phyloP scores from a whole-genome alignment of 2,113 vertebrate genomes.

The Epinephelus fuscoguttatus region DNA sequence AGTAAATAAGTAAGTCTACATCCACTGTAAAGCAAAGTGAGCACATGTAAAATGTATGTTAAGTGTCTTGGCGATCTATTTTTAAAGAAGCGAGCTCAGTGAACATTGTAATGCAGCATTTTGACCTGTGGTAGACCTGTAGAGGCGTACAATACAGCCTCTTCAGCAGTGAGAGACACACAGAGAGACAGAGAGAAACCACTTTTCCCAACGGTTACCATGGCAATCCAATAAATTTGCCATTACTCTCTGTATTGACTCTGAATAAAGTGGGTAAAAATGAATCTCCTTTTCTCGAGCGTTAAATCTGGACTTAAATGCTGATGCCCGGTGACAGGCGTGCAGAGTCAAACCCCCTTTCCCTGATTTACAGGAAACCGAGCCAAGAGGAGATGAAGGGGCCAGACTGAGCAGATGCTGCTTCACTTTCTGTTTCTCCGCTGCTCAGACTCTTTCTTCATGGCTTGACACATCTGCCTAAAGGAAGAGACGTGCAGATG shows the following conservation, averaged over 20 bases:
- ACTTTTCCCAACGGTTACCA: constrained; percentile 77
- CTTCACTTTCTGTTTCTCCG: constrained; percentile 56
- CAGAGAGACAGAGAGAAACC: constrained; percentile 54
- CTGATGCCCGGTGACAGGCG: constrained; percentile 78
- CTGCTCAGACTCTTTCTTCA: constrained; percentile 41
- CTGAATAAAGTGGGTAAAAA: constrained; percentile 77
- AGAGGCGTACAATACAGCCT: constrained; percentile 61
- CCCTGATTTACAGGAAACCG: constrained; percentile 66
- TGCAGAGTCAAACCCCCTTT: constrained; percentile 64
- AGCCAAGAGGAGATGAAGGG: constrained; percentile 69
- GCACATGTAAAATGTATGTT: constrained; percentile 64
- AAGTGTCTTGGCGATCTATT: constrained; percentile 53
- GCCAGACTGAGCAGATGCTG: constrained; percentile 63
- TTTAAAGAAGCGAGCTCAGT: constrained; percentile 33
- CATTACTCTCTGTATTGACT: constrained; percentile 71
- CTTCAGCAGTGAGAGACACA: constrained; percentile 49
- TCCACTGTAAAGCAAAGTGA: constrained; percentile 26
- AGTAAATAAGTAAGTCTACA: constrained; percentile 36
- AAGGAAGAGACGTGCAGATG: constrained; percentile 57
- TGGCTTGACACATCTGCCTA: constrained; percentile 49
- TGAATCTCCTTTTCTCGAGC: constrained; percentile 71
- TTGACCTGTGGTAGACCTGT: constrained; percentile 53
- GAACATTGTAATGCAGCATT: constrained; percentile 41
- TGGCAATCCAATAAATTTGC: constrained; percentile 75
- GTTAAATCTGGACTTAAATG: constrained; percentile 78